These are phyloP conservation scores for Salvelinus sp. DNA, from an alignment of 2,113 vertebrate species.

Conservation along the genomic window DNA sequence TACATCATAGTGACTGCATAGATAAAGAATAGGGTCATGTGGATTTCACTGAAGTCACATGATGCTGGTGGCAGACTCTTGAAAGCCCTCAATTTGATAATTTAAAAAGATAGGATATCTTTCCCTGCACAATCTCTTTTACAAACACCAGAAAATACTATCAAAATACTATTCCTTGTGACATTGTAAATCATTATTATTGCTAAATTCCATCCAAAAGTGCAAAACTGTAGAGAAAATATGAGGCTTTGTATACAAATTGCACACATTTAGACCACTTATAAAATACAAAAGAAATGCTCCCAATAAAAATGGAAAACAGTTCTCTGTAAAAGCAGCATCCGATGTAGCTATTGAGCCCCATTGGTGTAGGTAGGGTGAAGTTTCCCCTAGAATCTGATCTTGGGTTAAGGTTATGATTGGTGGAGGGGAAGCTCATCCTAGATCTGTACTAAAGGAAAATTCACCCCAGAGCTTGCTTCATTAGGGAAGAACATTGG, in stretches of 20 bases:
- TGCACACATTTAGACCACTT: slow-evolving; percentile 29
- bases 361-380: neutral
- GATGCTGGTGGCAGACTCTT: neutral
- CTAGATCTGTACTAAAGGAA: too few relatives aligned
- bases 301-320: slow-evolving; percentile 8
- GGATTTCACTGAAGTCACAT: slow-evolving; percentile 2
- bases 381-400: too few relatives aligned
- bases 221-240: slow-evolving; percentile 50
- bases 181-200: slow-evolving; percentile 9
- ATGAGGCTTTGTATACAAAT: slow-evolving; percentile 45
- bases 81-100: neutral
- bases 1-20: neutral
- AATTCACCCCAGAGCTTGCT: neutral
- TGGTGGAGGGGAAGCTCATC: too few relatives aligned
- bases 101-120: neutral
- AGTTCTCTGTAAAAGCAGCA: slow-evolving; percentile 34
- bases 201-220: slow-evolving; percentile 38
- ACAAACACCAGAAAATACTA: neutral
- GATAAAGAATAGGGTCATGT: neutral
- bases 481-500: neutral
- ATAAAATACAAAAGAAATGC: slow-evolving; percentile 22
- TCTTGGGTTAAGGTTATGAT: too few relatives aligned
- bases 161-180: slow-evolving; percentile 5
- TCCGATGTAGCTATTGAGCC: slow-evolving; percentile 7
- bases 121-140: neutral